phyloP scores from a whole-genome alignment of 1,140 invertebrate genomes.

The Sarcophaga peregrina region DNA sequence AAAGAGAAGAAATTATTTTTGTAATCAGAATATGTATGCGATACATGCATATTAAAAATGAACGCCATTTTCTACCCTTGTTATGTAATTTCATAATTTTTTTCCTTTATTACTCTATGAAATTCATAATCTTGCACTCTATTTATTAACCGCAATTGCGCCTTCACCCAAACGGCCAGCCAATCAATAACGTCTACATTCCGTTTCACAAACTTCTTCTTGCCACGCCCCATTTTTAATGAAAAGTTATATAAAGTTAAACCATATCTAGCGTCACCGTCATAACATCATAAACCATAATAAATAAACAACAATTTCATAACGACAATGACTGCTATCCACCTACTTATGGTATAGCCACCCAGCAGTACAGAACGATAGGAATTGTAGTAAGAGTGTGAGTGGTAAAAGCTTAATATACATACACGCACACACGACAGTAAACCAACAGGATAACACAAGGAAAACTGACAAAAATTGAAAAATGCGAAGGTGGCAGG shows the following conservation, averaged over 20 bases:
- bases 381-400: not conserved
- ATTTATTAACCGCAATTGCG: constrained; percentile 25
- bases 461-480: not conserved
- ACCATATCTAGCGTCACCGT: not conserved
- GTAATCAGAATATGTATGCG: no score
- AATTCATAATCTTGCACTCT: not conserved
- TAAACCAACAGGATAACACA: not conserved
- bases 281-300: constrained; percentile 19
- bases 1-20: no score
- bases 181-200: not conserved
- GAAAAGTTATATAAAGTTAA: not conserved
- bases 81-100: constrained; percentile 37
- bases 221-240: not conserved
- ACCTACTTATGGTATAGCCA: no score
- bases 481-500: no score
- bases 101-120: not conserved
- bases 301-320: not conserved
- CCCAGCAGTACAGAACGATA: not conserved
- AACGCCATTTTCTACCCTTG: constrained; percentile 32
- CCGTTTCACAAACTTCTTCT: not conserved
- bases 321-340: not conserved
- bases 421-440: not conserved
- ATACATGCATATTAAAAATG: no score
- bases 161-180: not conserved
- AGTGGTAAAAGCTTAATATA: constrained; percentile 3